Percentiles rank a stretch among this genome's conserved stretches.
Evolutionary conservation across 2,113 vertebrate genomes (phyloP).

Genomic region (Silurus meridionalis): DNA sequence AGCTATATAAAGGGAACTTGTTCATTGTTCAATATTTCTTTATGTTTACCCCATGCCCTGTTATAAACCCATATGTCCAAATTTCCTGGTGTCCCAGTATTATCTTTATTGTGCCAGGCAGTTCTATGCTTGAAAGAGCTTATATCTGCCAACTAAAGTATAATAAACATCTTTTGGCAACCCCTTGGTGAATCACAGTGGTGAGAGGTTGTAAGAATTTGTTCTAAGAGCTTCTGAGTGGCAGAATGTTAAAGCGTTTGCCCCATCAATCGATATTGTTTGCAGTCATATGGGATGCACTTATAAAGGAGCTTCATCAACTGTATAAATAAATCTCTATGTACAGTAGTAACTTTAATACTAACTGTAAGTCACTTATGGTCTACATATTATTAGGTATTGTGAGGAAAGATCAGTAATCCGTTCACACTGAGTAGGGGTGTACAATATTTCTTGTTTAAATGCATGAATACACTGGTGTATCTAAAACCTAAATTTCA

Average conservation of each 20-base stretch:
- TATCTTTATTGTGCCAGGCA: constrained; percentile 11
- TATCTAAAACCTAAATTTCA: not conserved
- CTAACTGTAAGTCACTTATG: not conserved
- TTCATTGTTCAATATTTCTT: not conserved
- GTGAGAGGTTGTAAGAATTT: not conserved
- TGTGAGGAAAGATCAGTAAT: not conserved
- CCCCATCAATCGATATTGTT: not conserved
- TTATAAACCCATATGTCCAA: not conserved
- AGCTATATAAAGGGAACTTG: not conserved
- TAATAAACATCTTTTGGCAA: constrained; percentile 10
- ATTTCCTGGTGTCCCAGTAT: constrained; percentile 1
- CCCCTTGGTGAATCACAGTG: not conserved
- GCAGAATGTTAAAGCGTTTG: not conserved
- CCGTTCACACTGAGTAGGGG: not conserved
- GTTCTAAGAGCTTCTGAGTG: constrained; percentile 1
- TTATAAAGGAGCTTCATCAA: not conserved
- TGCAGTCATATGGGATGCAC: not conserved
- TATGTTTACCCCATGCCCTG: not conserved
- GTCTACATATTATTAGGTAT: not conserved
- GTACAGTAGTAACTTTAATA: not conserved
- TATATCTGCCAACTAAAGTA: constrained; percentile 9
- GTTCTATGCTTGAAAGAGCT: not conserved
- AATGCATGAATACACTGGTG: not conserved
- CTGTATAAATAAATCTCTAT: not conserved
- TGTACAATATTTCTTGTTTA: not conserved